phyloP scores from a whole-genome alignment of 2,797 vertebrate genomes.

The Amniataba percoides region DNA sequence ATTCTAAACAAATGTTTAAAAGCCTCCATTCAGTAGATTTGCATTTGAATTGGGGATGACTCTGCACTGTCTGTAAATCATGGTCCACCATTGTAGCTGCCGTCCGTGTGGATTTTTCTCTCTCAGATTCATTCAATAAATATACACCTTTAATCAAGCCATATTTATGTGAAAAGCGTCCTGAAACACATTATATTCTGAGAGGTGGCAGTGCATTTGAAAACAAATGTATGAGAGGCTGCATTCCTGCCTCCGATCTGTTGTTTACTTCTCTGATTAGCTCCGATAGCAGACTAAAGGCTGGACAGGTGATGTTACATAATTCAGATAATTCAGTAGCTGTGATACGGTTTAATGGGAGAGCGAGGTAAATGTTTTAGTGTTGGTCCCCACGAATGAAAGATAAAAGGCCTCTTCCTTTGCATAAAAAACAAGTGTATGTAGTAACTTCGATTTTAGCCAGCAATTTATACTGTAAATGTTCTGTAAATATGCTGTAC shows the following conservation, averaged over 20 bases:
- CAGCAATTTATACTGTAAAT: neutral
- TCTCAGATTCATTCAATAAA: slow-evolving; percentile 41
- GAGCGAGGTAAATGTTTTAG: slow-evolving; percentile 3
- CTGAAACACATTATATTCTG: slow-evolving; percentile 32
- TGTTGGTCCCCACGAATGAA: neutral
- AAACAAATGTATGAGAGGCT: slow-evolving; percentile 29
- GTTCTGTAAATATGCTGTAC: neutral
- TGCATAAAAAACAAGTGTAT: neutral
- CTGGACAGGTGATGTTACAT: neutral
- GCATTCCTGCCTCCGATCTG: slow-evolving; percentile 10
- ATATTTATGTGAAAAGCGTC: slow-evolving; percentile 42
- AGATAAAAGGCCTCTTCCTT: neutral
- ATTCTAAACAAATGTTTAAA: slow-evolving; percentile 62
- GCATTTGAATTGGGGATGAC: slow-evolving; percentile 71
- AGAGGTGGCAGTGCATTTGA: slow-evolving; percentile 27
- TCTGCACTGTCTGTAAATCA: slow-evolving; percentile 58
- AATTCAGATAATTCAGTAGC: neutral
- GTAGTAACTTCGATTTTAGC: neutral
- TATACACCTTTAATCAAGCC: slow-evolving; percentile 45
- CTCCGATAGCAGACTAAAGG: slow-evolving; percentile 1
- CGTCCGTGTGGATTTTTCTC: slow-evolving; percentile 12
- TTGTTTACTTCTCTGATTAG: slow-evolving; percentile 27
- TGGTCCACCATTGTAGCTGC: slow-evolving; percentile 34
- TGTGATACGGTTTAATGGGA: slow-evolving; percentile 9
- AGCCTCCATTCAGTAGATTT: slow-evolving; percentile 69